phyloP scores from a whole-genome alignment of 1,140 invertebrate genomes.

The Delia radicum region DNA sequence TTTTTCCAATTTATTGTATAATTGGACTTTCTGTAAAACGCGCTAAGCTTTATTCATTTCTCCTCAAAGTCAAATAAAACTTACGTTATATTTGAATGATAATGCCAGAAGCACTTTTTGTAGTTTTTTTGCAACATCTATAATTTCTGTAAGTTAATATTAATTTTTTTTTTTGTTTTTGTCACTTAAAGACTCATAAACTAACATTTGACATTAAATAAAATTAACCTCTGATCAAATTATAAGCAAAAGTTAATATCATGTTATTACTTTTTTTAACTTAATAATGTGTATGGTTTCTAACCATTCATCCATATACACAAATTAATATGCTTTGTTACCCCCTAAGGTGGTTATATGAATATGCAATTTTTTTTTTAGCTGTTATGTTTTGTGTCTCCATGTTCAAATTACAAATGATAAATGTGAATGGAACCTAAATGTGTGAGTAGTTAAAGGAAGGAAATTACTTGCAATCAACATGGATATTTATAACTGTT shows the following conservation, averaged over 20 bases:
- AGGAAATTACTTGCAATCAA: constrained; percentile 13
- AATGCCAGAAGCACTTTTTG: no score
- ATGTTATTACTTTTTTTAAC: background rate
- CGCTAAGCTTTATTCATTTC: no score
- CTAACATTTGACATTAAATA: background rate
- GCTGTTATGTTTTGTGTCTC: background rate
- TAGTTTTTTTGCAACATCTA: no score
- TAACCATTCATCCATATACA: background rate
- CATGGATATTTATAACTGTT: background rate
- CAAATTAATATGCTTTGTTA: background rate
- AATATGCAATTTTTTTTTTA: background rate
- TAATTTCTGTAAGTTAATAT: no score
- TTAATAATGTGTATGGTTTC: background rate
- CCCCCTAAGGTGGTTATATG: background rate
- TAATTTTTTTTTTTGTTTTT: no score
- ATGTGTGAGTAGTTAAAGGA: background rate
- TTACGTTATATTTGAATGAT: no score
- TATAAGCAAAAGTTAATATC: background rate
- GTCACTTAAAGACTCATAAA: background rate
- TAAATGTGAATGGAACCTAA: background rate
- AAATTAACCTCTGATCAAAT: background rate
- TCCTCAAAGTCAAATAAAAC: no score
- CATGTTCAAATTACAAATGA: background rate
- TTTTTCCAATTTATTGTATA: no score
- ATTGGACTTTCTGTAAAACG: no score